Percentiles rank a stretch among this genome's conserved stretches.
phyloP scores from a whole-genome alignment of 2,888 invertebrate species.

The Chrysina gloriosa region DNA sequence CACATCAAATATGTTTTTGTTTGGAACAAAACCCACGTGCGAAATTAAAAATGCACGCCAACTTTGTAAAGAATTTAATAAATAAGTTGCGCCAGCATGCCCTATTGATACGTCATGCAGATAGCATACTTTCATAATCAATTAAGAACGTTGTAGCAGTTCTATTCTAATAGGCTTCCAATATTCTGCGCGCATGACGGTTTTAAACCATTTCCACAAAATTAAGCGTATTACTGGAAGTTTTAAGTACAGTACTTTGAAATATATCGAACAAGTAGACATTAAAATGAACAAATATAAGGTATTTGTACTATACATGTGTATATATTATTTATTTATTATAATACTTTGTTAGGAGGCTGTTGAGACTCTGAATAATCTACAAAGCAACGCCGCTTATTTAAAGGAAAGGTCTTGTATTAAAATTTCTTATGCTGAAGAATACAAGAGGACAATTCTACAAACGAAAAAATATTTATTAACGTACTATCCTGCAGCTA shows the following conservation, averaged over 20 bases:
- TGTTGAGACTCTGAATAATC: slow-evolving; percentile 73
- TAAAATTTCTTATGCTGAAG: slow-evolving; percentile 59
- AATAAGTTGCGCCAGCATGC: not conserved
- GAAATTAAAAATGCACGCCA: not conserved
- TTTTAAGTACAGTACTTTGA: slow-evolving; percentile 9
- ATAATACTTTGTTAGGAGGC: slow-evolving; percentile 70
- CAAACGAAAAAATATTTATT: slow-evolving; percentile 71
- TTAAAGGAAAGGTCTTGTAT: slow-evolving; percentile 65
- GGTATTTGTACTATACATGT: slow-evolving; percentile 25
- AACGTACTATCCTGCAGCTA: slow-evolving; percentile 58
- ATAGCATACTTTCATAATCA: slow-evolving; percentile 2
- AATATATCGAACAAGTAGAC: not conserved
- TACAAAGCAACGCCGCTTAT: slow-evolving; percentile 80
- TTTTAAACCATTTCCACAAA: slow-evolving; percentile 13
- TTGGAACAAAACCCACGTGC: not conserved
- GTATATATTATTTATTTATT: not conserved
- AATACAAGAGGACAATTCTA: slow-evolving; percentile 52
- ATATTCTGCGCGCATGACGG: slow-evolving; percentile 15
- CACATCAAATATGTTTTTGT: not conserved
- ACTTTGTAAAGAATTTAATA: not conserved
- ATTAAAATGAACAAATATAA: slow-evolving; percentile 40
- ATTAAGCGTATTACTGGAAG: not conserved
- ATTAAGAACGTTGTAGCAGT: not conserved
- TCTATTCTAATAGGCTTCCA: not conserved
- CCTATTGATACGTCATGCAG: not conserved